Conservation (phyloP, 2,797 vertebrate species). For the Cryptoblepharus egeriae region DNA sequence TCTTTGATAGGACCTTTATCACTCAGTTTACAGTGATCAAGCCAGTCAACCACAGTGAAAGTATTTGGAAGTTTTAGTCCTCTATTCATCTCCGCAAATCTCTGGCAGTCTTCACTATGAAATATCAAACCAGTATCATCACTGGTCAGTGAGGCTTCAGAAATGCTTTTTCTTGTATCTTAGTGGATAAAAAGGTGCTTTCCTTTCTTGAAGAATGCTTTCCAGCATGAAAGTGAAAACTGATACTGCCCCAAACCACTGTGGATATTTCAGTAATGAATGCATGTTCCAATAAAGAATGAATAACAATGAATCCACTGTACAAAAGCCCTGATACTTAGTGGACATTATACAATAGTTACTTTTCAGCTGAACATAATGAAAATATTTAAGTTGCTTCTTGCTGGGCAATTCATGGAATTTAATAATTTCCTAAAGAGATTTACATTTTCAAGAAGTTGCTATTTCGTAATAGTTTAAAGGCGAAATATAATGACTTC, state of each 20-base stretch:
- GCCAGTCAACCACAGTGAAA: not conserved
- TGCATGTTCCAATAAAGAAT: not conserved
- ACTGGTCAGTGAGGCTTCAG: not conserved
- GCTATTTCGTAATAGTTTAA: not conserved
- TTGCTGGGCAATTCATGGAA: not conserved
- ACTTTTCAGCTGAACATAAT: slow-evolving; percentile 1
- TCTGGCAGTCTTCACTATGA: not conserved
- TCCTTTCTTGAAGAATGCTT: not conserved
- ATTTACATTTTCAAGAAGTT: not conserved
- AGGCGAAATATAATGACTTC: not conserved
- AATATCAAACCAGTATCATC: not conserved
- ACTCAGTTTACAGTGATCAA: not conserved
- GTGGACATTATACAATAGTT: not conserved
- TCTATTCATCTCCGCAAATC: not conserved
- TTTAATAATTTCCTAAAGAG: not conserved
- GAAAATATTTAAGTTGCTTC: not conserved
- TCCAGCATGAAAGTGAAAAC: not conserved
- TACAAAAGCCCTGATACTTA: not conserved
- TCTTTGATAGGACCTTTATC: not conserved
- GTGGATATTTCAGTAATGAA: not conserved
- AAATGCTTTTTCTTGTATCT: not conserved
- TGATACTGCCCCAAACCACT: not conserved
- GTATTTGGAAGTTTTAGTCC: not conserved
- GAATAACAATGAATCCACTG: not conserved
- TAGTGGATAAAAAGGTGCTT: not conserved